Base-by-base conservation (phyloP, 2,797 vertebrate species). In the Leptatherina wallacei region DNA sequence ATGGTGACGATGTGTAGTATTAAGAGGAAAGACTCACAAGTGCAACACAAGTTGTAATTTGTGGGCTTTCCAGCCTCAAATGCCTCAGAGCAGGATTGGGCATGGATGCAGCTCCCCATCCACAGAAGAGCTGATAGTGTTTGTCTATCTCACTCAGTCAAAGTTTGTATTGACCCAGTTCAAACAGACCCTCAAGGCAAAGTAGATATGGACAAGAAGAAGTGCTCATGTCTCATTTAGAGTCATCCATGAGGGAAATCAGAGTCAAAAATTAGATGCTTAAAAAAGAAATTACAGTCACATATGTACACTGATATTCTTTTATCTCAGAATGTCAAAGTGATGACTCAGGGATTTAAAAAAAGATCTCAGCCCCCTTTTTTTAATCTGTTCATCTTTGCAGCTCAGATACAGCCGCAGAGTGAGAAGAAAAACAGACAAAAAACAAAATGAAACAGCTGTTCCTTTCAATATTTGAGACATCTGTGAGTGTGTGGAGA, bases 261-360 rank as follows among this genome's bases (percentile, higher is more conserved):
- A 83, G 88, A 81, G 51, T 71, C 77, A 72, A 76, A 90, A 86
- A 91, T 92, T 62, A 82, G 81, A 89, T 42, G 74, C 68, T 77
- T 77, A 74, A 88, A 47, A 87, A 89, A 91, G 73, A 89, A 92
- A 89, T 86, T 72, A 84, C 71, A 82, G 77, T 91, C 85, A 81
- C 81, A 80, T 91, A 94, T 93, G 82, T 92, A 93, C 93, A 95
- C 81, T 87, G 74, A 89, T 89, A 80, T 84, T 92, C 71, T 80
- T 90, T 90, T 89, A 90, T 92, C 88, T 61, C 76, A 52, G 65
- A 83, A 85, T 82, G 86, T 85, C 88, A 88, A 89, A 84, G 74
- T 81, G 81, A 91, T 78, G 84, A 91, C 69, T 87, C 81, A 71
- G 75, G 77, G 73, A 70, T 89, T 86, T 87, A 66, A 73, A 87